Percentiles rank a stretch among this genome's conserved stretches.
Evolutionary conservation across 2,113 vertebrate species (phyloP).

Genomic region (Brachirus orientalis): DNA sequence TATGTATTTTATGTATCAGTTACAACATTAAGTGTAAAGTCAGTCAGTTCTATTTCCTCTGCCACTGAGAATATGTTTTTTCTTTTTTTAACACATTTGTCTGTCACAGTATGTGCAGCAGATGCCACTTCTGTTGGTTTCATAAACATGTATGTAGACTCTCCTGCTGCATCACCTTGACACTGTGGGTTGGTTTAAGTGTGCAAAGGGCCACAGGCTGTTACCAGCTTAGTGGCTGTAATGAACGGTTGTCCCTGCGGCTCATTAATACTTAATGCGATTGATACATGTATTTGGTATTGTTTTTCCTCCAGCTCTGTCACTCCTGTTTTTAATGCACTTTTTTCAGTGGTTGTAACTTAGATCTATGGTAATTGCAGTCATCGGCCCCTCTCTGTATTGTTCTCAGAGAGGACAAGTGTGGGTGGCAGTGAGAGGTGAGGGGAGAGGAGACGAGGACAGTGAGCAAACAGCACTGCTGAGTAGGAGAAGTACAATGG

Average conservation of each 20-base stretch:
- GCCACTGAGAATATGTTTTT: too few species aligned
- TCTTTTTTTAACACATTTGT: too few species aligned
- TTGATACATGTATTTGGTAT: conserved; percentile 5
- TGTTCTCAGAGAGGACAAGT: conserved; percentile 63
- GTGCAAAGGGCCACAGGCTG: conserved; percentile 17
- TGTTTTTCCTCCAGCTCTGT: too few species aligned
- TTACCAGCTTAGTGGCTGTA: conserved; percentile 3
- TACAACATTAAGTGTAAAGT: too few species aligned
- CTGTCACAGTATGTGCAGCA: conserved; percentile 34
- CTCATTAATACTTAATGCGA: conserved; percentile 21
- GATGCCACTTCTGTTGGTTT: conserved; percentile 56
- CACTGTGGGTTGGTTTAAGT: conserved; percentile 7
- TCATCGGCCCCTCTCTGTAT: conserved; percentile 41
- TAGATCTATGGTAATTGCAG: conserved; percentile 46
- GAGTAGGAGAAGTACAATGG: conserved; percentile 60
- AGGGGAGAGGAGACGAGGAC: conserved; percentile 53
- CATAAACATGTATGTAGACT: conserved; percentile 44
- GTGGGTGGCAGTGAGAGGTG: conserved; percentile 66
- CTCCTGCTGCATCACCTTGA: conserved; percentile 4
- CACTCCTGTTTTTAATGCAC: not conserved
- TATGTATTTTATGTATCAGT: too few species aligned
- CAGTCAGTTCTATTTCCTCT: too few species aligned
- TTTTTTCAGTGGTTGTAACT: conserved; percentile 25
- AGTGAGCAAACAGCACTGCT: conserved; percentile 50
- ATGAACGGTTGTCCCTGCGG: conserved; percentile 22